Evolutionary conservation across 2,888 invertebrate species (phyloP).

Genomic region (Parascotia fuliginaria): DNA sequence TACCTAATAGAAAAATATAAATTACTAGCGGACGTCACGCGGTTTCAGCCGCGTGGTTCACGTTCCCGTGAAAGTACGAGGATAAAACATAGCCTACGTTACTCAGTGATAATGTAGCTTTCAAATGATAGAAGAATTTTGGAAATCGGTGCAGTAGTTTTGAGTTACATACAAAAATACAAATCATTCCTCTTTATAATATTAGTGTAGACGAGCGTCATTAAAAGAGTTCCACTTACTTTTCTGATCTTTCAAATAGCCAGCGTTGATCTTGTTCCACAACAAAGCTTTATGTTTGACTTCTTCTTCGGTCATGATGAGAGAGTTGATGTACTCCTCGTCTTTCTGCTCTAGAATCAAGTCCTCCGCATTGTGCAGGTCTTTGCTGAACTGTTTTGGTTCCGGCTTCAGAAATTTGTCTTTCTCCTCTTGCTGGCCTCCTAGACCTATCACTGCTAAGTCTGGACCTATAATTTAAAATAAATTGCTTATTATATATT

Average conservation of each 20-base stretch:
- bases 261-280: slow-evolving; percentile 96
- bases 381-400: slow-evolving; percentile 60
- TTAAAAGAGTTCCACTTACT: slow-evolving; percentile 68
- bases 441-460: slow-evolving; percentile 92
- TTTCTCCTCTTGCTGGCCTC: slow-evolving; percentile 61
- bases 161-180: too few relatives aligned
- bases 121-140: too few relatives aligned
- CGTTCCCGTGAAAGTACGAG: too few relatives aligned
- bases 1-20: too few relatives aligned
- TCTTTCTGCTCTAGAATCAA: slow-evolving; percentile 91
- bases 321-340: slow-evolving; percentile 95
- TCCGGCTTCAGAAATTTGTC: slow-evolving; percentile 73
- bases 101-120: too few relatives aligned
- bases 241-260: slow-evolving; percentile 93
- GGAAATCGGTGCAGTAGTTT: too few relatives aligned
- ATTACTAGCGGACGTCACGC: too few relatives aligned
- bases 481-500: too few relatives aligned
- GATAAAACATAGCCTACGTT: too few relatives aligned
- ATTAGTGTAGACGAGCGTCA: too few relatives aligned
- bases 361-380: slow-evolving; percentile 77
- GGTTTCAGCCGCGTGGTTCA: too few relatives aligned
- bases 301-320: slow-evolving; percentile 92
- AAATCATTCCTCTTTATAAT: too few relatives aligned
- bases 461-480: slow-evolving; percentile 85
- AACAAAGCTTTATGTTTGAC: slow-evolving; percentile 91